These are phyloP conservation scores for Jordanella pulchra DNA, from an alignment of 2,797 vertebrate genomes.

Conservation along the genomic window DNA sequence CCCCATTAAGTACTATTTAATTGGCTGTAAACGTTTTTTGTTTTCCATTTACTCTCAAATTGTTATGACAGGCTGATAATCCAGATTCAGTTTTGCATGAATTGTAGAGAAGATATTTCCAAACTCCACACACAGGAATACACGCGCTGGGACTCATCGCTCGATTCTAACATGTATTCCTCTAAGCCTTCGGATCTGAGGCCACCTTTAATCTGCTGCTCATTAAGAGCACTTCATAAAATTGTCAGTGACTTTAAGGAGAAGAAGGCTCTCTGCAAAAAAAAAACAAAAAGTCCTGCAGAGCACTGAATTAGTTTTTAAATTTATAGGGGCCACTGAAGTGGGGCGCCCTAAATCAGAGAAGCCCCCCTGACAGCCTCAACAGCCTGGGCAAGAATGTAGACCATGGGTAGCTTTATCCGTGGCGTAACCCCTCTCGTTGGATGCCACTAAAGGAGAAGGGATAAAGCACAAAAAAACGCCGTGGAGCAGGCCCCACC, in stretches of 20 bases:
- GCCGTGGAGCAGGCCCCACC: constrained; percentile 87
- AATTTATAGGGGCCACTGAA: constrained; percentile 93
- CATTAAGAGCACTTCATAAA: constrained; percentile 99
- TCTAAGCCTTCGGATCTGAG: constrained; percentile 65
- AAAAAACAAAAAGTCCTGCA: constrained; percentile 91
- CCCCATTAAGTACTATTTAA: constrained; percentile 89
- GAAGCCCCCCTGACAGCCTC: constrained; percentile 90
- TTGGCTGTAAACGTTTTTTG: constrained; percentile 89
- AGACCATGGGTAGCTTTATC: constrained; percentile 86
- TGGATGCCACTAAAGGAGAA: constrained; percentile 87
- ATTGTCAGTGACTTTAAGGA: constrained; percentile 91
- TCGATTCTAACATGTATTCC: constrained; percentile 49
- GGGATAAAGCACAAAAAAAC: constrained; percentile 80
- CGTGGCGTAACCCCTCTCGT: constrained; percentile 88
- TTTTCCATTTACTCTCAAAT: constrained; percentile 87
- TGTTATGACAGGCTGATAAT: constrained; percentile 86
- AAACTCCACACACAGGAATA: constrained; percentile 60
- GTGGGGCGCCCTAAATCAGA: constrained; percentile 92
- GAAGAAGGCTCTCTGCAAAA: constrained; percentile 89
- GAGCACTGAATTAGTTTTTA: constrained; percentile 92
- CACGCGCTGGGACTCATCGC: constrained; percentile 64
- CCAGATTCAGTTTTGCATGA: constrained; percentile 80
- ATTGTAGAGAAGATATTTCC: constrained; percentile 80
- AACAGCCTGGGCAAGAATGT: constrained; percentile 87
- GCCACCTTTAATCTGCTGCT: constrained; percentile 95